These are phyloP conservation scores for Octopus bimaculoides DNA, from an alignment of 1,140 invertebrate genomes.

Conservation along the genomic window DNA sequence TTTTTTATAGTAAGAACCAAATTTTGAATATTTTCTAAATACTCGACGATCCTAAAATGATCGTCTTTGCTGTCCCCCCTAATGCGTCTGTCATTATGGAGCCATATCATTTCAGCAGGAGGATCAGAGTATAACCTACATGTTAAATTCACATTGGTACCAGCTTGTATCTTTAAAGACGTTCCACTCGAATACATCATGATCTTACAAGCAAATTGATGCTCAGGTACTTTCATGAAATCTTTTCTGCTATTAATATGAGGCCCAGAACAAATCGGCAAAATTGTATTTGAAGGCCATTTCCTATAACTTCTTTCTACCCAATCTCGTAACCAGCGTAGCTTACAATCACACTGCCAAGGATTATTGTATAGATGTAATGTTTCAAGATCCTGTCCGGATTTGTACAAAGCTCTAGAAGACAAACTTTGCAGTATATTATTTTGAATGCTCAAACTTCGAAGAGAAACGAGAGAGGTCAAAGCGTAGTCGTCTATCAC, in stretches of 20 bases:
- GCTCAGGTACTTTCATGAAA: conserved; percentile 24
- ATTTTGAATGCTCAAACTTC: conserved; percentile 39
- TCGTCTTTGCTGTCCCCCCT: conserved; percentile 3
- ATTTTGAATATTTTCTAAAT: conserved; percentile 16
- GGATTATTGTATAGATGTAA: conserved; percentile 45
- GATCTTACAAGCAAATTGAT: conserved; percentile 28
- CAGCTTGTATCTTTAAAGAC: conserved; percentile 13
- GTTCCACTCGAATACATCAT: conserved; percentile 37
- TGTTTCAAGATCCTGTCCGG: conserved; percentile 26
- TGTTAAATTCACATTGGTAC: conserved; percentile 25
- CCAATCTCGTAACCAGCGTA: conserved; percentile 44
- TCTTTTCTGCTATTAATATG: conserved; percentile 23
- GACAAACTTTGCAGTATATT: conserved; percentile 36
- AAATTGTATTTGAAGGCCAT: conserved; percentile 30
- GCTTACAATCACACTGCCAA: conserved; percentile 49
- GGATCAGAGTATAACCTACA: conserved; percentile 41
- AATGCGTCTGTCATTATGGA: conserved; percentile 25
- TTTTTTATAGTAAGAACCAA: conserved; percentile 30
- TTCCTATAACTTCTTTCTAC: conserved; percentile 27
- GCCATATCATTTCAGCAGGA: conserved; percentile 30
- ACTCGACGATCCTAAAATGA: conserved; percentile 25
- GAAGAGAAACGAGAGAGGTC: conserved; percentile 30
- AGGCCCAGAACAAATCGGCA: conserved; percentile 35
- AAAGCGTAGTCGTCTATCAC: conserved; percentile 34
- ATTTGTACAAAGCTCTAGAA: conserved; percentile 25